Percentiles rank a stretch among this genome's conserved stretches.
Conservation (phyloP, 2,797 vertebrate species). For the Bradypus variegatus region DNA sequence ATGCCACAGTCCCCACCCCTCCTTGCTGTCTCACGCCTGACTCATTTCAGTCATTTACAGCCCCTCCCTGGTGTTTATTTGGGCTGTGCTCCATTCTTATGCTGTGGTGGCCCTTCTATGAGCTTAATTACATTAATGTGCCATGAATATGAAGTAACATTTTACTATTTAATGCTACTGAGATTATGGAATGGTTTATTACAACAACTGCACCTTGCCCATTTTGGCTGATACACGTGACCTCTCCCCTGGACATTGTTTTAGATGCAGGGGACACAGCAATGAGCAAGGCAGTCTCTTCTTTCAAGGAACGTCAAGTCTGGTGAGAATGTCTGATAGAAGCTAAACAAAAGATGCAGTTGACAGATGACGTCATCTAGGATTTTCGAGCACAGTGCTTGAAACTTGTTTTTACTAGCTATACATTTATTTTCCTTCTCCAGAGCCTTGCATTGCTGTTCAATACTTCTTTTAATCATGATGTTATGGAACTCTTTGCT, state of each 20-base stretch:
- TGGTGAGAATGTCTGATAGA: too few relatives aligned
- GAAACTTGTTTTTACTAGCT: neutral
- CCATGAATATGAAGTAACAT: too few relatives aligned
- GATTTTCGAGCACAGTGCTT: neutral
- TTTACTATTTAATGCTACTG: too few relatives aligned
- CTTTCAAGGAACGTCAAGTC: too few relatives aligned
- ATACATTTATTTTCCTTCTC: neutral
- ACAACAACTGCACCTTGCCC: too few relatives aligned
- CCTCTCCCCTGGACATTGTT: too few relatives aligned
- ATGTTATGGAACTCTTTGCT: neutral
- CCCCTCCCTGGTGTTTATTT: neutral
- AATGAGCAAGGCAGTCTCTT: too few relatives aligned
- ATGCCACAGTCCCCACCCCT: neutral
- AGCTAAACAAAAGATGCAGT: too few relatives aligned
- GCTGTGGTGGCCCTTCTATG: neutral
- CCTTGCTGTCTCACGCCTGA: neutral
- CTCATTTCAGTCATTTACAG: neutral
- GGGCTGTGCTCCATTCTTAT: neutral
- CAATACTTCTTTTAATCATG: neutral
- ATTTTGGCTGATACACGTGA: too few relatives aligned
- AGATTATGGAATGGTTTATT: too few relatives aligned
- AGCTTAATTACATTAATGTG: neutral
- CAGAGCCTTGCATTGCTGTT: neutral
- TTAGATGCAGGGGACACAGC: too few relatives aligned
- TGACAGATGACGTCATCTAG: too few relatives aligned